These are phyloP conservation scores for Ennomos erosarius DNA, from an alignment of 2,888 invertebrate genomes.

Conservation along the genomic window DNA sequence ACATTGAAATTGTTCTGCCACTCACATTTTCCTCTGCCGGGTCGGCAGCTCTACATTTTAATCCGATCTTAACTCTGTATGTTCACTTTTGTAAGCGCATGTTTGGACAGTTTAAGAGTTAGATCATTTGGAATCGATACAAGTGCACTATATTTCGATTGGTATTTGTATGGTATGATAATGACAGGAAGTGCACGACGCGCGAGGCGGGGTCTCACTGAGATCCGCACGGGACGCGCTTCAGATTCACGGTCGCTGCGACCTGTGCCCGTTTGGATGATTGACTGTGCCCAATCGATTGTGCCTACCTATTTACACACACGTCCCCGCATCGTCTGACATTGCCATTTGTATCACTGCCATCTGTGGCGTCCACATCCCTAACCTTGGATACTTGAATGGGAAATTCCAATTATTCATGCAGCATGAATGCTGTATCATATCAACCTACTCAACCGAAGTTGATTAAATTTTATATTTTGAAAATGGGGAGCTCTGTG, in stretches of 20 bases:
- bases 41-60: constrained; percentile 79
- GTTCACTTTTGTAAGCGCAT: constrained; percentile 58
- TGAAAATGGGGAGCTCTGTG: constrained; percentile 24
- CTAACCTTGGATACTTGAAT: constrained; percentile 60
- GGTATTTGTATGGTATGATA: constrained; percentile 27
- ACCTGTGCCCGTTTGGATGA: constrained; percentile 74
- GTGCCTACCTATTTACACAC: constrained; percentile 68
- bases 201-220: constrained; percentile 72
- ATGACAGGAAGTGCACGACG: constrained; percentile 71
- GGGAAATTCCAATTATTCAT: constrained; percentile 51
- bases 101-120: constrained; percentile 39
- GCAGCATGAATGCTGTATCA: constrained; percentile 5
- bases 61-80: constrained; percentile 53
- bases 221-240: constrained; percentile 60
- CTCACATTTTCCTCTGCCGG: constrained; percentile 80
- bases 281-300: constrained; percentile 82
- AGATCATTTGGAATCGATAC: constrained; percentile 25
- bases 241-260: constrained; percentile 80
- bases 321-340: constrained; percentile 59
- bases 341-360: constrained; percentile 53
- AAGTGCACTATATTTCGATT: constrained; percentile 37
- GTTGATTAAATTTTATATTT: constrained; percentile 7
- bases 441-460: constrained; percentile 7
- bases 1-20: constrained; percentile 41
- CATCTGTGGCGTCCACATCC: constrained; percentile 47